Conservation (phyloP, 1,140 invertebrate genomes). For the Brachionus rubens region DNA sequence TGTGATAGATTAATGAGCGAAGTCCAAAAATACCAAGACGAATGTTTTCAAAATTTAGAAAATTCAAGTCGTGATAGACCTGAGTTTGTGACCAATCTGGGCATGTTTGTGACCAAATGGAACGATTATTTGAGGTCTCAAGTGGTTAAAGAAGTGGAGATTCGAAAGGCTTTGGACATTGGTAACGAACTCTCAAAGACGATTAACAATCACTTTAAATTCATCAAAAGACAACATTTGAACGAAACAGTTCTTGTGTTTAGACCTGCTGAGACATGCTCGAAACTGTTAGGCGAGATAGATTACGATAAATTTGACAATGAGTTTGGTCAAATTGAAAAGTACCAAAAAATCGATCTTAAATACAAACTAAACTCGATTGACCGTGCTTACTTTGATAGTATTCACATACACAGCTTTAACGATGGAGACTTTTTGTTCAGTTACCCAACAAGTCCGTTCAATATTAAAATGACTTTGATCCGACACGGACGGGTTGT, state of each 20-base stretch:
- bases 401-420: background rate
- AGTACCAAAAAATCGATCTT: background rate
- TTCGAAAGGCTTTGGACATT: background rate
- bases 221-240: background rate
- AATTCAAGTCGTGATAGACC: background rate
- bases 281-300: background rate
- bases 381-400: background rate
- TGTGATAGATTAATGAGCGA: background rate
- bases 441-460: background rate
- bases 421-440: background rate
- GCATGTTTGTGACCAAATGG: background rate
- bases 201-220: background rate
- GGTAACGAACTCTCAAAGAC: background rate
- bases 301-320: background rate
- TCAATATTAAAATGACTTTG: background rate
- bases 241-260: background rate
- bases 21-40: background rate
- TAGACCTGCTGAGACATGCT: background rate
- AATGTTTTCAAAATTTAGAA: background rate
- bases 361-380: background rate
- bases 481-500: background rate
- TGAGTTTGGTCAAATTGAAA: background rate
- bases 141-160: background rate
- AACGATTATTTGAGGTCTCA: background rate
- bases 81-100: background rate